Evolutionary conservation across 2,888 invertebrate genomes (phyloP), one percentile per base, ranked within the genome.

Genomic region (Hypomecis atomaria): DNA sequence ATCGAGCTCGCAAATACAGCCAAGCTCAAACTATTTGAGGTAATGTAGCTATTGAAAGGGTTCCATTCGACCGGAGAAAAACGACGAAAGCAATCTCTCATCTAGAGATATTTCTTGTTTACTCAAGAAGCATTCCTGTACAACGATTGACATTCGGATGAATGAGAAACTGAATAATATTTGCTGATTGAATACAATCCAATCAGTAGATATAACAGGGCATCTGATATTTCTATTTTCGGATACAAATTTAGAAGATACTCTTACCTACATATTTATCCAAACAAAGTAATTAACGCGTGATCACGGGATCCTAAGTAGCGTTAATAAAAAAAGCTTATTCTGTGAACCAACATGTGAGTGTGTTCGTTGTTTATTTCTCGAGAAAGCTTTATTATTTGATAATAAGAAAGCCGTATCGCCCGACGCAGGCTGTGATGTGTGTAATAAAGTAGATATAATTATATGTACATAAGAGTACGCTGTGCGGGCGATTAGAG

Each of bases 381-480:
- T 71, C 73, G 78, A 73, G 56, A 58, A 68, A 66, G 59, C 61
- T 64, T 55, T 65, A 48, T 63, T 59, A 62, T 75, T 78, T 74
- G 70, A 72, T 76, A 77, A 80, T 71, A 75, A 75, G 75, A 73
- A 78, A 73, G 72, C 78, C 78, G 71, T 82, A 82, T 84, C 78
- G 73, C 73, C 71, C 72, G 76, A 77, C 80, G 81, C 71, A 79
- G 71, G 71, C 76, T 72, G 44, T 78, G 81, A 81, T 77, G 76
- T 66, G 71, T 60, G 76, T 78, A 82, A 85, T 86, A 82, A 85
- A 83, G 78, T 80, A 81, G 79, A 81, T 82, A 78, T 84, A 82
- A 85, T 84, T 82, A 83, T 77, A 75, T 76, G 72, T 73, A 45
- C 48, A 70, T 71, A 71, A 72, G 72, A 72, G 69, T 71, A 67